Conservation (phyloP, 2,888 invertebrate genomes). For the Eupithecia subumbrata region DNA sequence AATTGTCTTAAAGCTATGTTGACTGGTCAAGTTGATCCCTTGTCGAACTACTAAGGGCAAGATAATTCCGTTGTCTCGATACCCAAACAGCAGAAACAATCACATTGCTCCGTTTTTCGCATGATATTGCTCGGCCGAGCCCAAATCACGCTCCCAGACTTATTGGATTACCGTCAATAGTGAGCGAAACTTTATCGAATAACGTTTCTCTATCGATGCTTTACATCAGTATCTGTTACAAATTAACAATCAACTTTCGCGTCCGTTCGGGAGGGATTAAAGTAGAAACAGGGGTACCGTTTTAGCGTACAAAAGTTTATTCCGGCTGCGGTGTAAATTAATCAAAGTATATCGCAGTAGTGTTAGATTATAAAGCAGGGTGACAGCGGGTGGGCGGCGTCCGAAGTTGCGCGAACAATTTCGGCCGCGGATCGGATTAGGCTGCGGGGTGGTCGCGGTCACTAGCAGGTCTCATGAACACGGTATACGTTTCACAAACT, state of each 20-base stretch:
- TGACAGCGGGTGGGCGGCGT: conserved; percentile 52
- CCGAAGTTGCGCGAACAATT: conserved; percentile 74
- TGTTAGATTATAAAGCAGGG: conserved; percentile 72
- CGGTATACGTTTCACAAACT: conserved; percentile 82
- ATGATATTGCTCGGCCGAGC: conserved; percentile 54
- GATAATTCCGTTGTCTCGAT: conserved; percentile 29
- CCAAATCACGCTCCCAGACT: conserved; percentile 61
- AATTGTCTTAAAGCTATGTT: conserved; percentile 16
- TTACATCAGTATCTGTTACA: conserved; percentile 63
- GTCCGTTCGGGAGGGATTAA: conserved; percentile 66
- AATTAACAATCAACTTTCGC: conserved; percentile 73
- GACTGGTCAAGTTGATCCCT: conserved; percentile 23
- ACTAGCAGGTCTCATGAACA: conserved; percentile 76
- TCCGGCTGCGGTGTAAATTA: conserved; percentile 76
- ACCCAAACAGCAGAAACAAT: conserved; percentile 34
- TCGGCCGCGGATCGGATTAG: conserved; percentile 76
- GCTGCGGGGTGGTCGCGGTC: conserved; percentile 73
- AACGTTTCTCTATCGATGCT: conserved; percentile 53
- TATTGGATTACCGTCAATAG: conserved; percentile 60
- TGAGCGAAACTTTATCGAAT: conserved; percentile 54
- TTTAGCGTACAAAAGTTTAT: conserved; percentile 75
- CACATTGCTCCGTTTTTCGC: conserved; percentile 43
- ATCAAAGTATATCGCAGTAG: conserved; percentile 75
- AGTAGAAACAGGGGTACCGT: conserved; percentile 72
- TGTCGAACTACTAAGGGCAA: conserved; percentile 24